phyloP scores from a whole-genome alignment of 2,888 invertebrate species.

The Clepsis dumicolana region DNA sequence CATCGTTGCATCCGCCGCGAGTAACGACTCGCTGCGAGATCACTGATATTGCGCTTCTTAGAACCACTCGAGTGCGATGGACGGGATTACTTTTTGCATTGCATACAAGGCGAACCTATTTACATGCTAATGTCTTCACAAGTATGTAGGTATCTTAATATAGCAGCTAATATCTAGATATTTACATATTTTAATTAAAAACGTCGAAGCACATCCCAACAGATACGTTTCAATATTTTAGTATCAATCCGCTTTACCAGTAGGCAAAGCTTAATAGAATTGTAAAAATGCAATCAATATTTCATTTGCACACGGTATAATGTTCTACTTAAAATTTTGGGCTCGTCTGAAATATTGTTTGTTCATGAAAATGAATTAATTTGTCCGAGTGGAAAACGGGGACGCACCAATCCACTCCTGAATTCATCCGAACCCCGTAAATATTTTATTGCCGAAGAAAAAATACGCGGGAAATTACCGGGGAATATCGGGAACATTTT shows the following conservation, averaged over 20 bases:
- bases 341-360: slow-evolving; percentile 55
- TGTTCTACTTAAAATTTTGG: slow-evolving; percentile 22
- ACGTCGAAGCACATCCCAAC: neutral
- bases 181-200: slow-evolving; percentile 17
- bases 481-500: slow-evolving; percentile 80
- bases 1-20: slow-evolving; percentile 71
- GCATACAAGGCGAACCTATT: slow-evolving; percentile 15
- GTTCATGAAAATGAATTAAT: slow-evolving; percentile 80
- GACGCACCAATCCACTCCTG: slow-evolving; percentile 67
- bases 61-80: slow-evolving; percentile 67
- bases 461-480: slow-evolving; percentile 77
- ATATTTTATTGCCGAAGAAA: slow-evolving; percentile 81
- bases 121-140: slow-evolving; percentile 15
- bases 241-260: slow-evolving; percentile 30
- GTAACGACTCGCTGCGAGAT: slow-evolving; percentile 71
- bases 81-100: slow-evolving; percentile 61
- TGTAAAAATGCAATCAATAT: slow-evolving; percentile 33
- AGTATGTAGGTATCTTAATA: neutral
- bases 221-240: slow-evolving; percentile 19
- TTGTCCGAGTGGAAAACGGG: slow-evolving; percentile 70
- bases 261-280: slow-evolving; percentile 24
- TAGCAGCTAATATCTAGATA: neutral
- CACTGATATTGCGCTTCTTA: slow-evolving; percentile 76
- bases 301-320: slow-evolving; percentile 20
- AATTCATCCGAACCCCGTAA: slow-evolving; percentile 80